phyloP scores from a whole-genome alignment of 1,140 invertebrate species.

The Philotrypesis tridentata region DNA sequence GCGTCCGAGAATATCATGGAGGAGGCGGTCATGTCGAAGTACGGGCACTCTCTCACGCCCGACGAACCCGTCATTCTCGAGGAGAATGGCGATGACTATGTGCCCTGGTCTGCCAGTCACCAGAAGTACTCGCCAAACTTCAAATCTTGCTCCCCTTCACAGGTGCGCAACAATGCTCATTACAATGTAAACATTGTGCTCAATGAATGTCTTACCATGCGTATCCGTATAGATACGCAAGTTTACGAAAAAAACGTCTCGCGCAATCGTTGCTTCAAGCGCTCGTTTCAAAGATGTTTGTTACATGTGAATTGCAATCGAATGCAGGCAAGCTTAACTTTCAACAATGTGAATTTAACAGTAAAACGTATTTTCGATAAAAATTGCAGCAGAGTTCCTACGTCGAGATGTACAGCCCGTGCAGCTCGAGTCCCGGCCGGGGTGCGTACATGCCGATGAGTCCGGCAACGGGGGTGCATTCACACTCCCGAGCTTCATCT shows the following conservation, averaged over 20 bases:
- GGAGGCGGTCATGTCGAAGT: slow-evolving; percentile 66
- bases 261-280: no score
- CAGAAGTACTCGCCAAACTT: slow-evolving; percentile 73
- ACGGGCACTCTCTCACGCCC: slow-evolving; percentile 77
- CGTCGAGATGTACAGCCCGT: slow-evolving; percentile 76
- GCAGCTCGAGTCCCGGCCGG: slow-evolving; percentile 69
- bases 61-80: slow-evolving; percentile 80
- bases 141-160: slow-evolving; percentile 74
- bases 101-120: slow-evolving; percentile 65
- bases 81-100: slow-evolving; percentile 77
- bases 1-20: slow-evolving; percentile 70
- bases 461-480: slow-evolving; percentile 66
- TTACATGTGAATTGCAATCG: no score
- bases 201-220: background rate
- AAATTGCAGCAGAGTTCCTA: slow-evolving; percentile 71
- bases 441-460: slow-evolving; percentile 77
- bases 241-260: no score
- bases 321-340: no score
- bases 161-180: slow-evolving; percentile 62
- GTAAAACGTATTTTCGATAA: background rate
- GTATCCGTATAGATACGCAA: no score
- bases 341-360: no score
- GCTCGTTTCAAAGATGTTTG: no score
- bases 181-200: background rate
- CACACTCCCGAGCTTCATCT: slow-evolving; percentile 67